Percentiles rank a stretch among this genome's conserved stretches.
Evolutionary conservation across 1,140 invertebrate species (phyloP).

Genomic region (Diploscapter pachys): DNA sequence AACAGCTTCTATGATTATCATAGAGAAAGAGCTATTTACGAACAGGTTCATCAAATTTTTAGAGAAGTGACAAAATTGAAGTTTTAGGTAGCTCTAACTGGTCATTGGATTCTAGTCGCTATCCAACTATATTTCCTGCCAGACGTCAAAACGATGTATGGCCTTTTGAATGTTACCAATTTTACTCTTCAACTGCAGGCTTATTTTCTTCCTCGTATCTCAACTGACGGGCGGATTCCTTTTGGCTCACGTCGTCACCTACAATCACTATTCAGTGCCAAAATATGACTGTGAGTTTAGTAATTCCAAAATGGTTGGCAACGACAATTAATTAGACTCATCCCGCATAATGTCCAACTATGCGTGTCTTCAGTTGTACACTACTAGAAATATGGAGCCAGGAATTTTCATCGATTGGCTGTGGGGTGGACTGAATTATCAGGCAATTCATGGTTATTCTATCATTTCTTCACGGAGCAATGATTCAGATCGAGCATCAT

Average conservation of each 20-base stretch:
- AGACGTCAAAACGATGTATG: slow-evolving; percentile 37
- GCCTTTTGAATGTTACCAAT: neutral
- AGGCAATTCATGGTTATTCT: too few relatives aligned
- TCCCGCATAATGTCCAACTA: slow-evolving; percentile 56
- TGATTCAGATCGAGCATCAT: slow-evolving; percentile 57
- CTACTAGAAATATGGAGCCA: slow-evolving; percentile 58
- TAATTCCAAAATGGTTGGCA: neutral
- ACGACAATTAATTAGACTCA: slow-evolving; percentile 41
- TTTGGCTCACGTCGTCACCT: slow-evolving; percentile 57
- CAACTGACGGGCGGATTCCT: slow-evolving; percentile 44
- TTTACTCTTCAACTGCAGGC: slow-evolving; percentile 4
- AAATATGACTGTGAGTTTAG: slow-evolving; percentile 51
- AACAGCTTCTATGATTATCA: slow-evolving; percentile 46
- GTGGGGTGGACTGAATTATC: slow-evolving; percentile 60
- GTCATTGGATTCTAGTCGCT: slow-evolving; percentile 51
- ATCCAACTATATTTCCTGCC: slow-evolving; percentile 52
- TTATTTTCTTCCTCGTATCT: slow-evolving; percentile 31
- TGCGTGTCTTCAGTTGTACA: slow-evolving; percentile 57
- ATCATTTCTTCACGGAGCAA: too few relatives aligned
- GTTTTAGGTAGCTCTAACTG: slow-evolving; percentile 41
- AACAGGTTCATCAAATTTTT: slow-evolving; percentile 30
- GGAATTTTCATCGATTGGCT: slow-evolving; percentile 59
- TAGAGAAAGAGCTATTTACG: slow-evolving; percentile 23
- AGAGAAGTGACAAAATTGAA: neutral
- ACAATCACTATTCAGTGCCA: slow-evolving; percentile 58